Percentiles rank a stretch among this genome's conserved stretches.
Evolutionary conservation across 2,113 vertebrate species (phyloP).

Genomic region (Halcyon malimbica): DNA sequence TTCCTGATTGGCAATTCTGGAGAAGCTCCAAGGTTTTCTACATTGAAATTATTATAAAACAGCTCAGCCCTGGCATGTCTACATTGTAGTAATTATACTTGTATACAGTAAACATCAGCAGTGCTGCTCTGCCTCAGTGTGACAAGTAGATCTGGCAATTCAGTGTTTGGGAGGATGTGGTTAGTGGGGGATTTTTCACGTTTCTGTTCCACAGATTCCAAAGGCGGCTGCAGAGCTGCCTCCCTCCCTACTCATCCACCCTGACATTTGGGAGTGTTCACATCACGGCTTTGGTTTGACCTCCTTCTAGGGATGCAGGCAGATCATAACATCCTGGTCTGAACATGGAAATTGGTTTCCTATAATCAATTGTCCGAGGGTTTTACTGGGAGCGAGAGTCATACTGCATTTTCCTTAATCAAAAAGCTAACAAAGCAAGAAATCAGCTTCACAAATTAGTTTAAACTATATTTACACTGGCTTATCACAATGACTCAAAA

Average conservation of each 20-base stretch:
- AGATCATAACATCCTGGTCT: neutral
- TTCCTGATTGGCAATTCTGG: neutral
- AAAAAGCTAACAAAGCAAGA: neutral
- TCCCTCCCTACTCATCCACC: neutral
- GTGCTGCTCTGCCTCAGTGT: neutral
- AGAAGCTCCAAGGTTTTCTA: neutral
- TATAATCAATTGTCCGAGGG: neutral
- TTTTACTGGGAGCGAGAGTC: neutral
- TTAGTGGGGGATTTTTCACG: neutral
- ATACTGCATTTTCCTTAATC: neutral
- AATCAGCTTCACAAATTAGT: neutral
- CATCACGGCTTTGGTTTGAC: neutral
- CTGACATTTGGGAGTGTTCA: neutral
- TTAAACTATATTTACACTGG: neutral
- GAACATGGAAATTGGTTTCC: neutral
- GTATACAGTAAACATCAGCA: neutral
- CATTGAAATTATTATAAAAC: neutral
- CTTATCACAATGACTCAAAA: neutral
- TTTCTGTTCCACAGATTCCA: constrained; percentile 6
- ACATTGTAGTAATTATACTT: neutral
- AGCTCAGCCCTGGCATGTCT: neutral
- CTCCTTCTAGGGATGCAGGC: neutral
- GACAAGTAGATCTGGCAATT: neutral
- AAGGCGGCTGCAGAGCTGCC: neutral
- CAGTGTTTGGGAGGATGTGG: neutral